Percentiles rank a stretch among this genome's conserved stretches.
Evolutionary conservation across 2,113 vertebrate genomes (phyloP).

Genomic region (Poecile atricapillus): DNA sequence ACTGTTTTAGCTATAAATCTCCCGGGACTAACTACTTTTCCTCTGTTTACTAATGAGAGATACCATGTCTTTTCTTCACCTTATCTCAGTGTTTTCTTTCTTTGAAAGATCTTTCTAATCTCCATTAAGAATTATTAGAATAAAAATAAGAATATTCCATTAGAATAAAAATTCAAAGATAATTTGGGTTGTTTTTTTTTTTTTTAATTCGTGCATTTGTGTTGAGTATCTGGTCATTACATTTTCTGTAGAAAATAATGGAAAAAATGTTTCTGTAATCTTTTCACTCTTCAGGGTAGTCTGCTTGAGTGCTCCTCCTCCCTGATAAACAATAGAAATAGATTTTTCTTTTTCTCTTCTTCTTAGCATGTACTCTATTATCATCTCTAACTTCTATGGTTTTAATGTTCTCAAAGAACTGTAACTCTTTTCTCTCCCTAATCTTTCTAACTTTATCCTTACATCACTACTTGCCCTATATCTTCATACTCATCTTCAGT

Average conservation of each 20-base stretch:
- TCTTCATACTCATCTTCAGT: neutral
- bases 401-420: neutral
- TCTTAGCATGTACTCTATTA: neutral
- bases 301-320: neutral
- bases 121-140: neutral
- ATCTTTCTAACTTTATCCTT: neutral
- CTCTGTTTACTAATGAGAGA: neutral
- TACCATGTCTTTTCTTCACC: neutral
- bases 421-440: neutral
- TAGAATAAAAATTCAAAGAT: neutral
- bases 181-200: neutral
- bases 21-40: neutral
- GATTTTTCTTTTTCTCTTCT: neutral
- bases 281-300: neutral
- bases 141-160: no score
- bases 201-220: rapidly evolving
- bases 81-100: neutral
- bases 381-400: neutral
- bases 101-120: neutral
- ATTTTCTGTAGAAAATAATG: neutral
- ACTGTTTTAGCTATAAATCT: neutral
- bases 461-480: neutral
- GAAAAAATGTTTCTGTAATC: neutral
- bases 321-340: neutral
- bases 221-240: neutral